Evolutionary conservation across 2,113 vertebrate genomes (phyloP).

Genomic region (Ailurus styani): DNA sequence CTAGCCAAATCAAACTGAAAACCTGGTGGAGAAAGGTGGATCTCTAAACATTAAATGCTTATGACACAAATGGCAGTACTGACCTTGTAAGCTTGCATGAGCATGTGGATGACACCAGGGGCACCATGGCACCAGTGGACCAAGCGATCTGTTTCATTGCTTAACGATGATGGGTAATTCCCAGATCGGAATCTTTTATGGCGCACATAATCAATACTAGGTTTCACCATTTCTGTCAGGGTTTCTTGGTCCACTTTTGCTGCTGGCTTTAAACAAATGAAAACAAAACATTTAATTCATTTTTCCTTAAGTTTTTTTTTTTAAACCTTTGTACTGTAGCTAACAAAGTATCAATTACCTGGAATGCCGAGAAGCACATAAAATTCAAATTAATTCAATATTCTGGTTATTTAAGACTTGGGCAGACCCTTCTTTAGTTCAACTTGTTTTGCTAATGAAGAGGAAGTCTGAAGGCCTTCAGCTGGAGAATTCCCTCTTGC

Average conservation of each 20-base stretch:
- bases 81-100: slow-evolving; percentile 93
- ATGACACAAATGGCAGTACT: background rate
- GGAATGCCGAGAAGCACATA: background rate
- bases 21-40: accelerated
- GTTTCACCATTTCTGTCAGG: slow-evolving; percentile 90
- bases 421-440: background rate
- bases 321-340: background rate
- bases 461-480: background rate
- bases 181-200: slow-evolving; percentile 96
- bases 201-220: slow-evolving; percentile 96
- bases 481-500: background rate
- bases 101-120: slow-evolving; percentile 92
- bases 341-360: background rate
- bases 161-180: slow-evolving; percentile 95
- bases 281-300: background rate
- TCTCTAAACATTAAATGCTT: accelerated
- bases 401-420: background rate
- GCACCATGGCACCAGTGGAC: slow-evolving; percentile 99
- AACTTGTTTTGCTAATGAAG: background rate
- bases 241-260: slow-evolving; percentile 88
- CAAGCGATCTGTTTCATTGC: slow-evolving; percentile 95
- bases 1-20: background rate
- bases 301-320: background rate
- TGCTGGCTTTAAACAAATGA: slow-evolving; percentile 83
- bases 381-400: background rate